Evolutionary conservation across 2,888 invertebrate species (phyloP).

Genomic region (Zaprionus bogoriensis): DNA sequence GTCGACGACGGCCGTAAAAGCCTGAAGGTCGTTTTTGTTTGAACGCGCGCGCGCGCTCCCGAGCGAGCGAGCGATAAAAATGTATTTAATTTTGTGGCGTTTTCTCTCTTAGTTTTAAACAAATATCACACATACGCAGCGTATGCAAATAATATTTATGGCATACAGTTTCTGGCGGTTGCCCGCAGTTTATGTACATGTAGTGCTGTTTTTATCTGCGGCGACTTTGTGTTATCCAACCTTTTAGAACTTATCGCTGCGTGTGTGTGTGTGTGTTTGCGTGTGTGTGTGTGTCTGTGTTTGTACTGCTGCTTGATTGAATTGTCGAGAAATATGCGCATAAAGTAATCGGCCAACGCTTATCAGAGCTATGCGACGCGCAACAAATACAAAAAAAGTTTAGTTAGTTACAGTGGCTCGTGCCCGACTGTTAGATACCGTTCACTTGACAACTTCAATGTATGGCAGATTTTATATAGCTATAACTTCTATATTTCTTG

Average conservation of each 20-base stretch:
- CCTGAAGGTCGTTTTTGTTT: slow-evolving; percentile 70
- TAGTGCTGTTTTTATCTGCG: slow-evolving; percentile 46
- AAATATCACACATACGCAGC: slow-evolving; percentile 56
- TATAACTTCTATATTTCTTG: too few species aligned
- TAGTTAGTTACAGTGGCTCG: too few species aligned
- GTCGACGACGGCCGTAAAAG: slow-evolving; percentile 27
- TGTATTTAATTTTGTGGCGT: slow-evolving; percentile 20
- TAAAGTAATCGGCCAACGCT: slow-evolving; percentile 35
- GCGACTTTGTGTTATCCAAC: slow-evolving; percentile 50
- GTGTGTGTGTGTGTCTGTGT: slow-evolving; percentile 7
- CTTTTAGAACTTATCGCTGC: slow-evolving; percentile 53
- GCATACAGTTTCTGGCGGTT: slow-evolving; percentile 28
- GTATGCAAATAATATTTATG: slow-evolving; percentile 46
- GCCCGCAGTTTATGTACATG: slow-evolving; percentile 24
- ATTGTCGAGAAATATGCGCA: slow-evolving; percentile 47
- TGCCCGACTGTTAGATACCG: too few species aligned
- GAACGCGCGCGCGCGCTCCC: slow-evolving; percentile 4
- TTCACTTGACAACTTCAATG: too few species aligned
- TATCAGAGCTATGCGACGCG: too few species aligned
- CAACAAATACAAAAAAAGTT: too few species aligned
- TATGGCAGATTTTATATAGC: too few species aligned
- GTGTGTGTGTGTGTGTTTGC: not conserved
- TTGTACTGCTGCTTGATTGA: slow-evolving; percentile 44
- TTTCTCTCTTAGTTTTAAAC: slow-evolving; percentile 34
- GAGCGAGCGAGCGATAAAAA: slow-evolving; percentile 35